These are phyloP conservation scores for Elaphurus davidianus DNA, from an alignment of 2,113 vertebrate genomes.

Conservation along the genomic window DNA sequence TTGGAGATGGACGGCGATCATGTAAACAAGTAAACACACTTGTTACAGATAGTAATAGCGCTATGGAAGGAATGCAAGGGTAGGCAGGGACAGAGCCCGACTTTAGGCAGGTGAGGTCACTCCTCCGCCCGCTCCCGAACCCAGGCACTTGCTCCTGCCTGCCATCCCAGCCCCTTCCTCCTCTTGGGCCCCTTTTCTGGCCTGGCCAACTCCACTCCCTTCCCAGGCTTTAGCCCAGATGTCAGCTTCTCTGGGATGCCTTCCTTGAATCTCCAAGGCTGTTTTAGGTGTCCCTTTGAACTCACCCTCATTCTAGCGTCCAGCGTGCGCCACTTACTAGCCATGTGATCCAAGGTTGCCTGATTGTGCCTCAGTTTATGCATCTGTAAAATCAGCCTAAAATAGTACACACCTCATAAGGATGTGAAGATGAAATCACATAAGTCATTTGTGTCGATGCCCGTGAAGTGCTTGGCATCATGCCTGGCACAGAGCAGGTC, in stretches of 20 bases:
- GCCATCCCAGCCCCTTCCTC: not conserved
- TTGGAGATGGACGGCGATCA: not conserved
- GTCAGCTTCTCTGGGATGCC: not conserved
- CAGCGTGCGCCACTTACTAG: not conserved
- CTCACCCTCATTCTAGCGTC: not conserved
- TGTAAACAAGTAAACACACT: not conserved
- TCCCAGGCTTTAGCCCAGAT: not conserved
- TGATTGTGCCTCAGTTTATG: not conserved
- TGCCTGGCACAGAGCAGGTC: not conserved
- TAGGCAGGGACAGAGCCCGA: rapidly evolving
- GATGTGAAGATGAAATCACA: not conserved
- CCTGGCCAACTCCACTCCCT: not conserved
- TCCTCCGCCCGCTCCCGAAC: too few relatives aligned
- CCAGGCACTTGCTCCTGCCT: rapidly evolving
- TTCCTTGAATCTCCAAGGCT: not conserved
- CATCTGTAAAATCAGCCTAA: not conserved
- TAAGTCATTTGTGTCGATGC: rapidly evolving
- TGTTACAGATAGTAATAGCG: rapidly evolving
- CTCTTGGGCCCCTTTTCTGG: not conserved
- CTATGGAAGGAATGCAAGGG: not conserved
- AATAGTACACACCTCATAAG: not conserved
- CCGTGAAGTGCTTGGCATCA: rapidly evolving
- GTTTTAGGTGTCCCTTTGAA: not conserved
- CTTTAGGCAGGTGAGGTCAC: not conserved
- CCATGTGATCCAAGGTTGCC: not conserved